Percentiles rank a stretch among this genome's conserved stretches.
Conservation (phyloP, 2,113 vertebrate genomes). For the Podarcis cretensis region DNA sequence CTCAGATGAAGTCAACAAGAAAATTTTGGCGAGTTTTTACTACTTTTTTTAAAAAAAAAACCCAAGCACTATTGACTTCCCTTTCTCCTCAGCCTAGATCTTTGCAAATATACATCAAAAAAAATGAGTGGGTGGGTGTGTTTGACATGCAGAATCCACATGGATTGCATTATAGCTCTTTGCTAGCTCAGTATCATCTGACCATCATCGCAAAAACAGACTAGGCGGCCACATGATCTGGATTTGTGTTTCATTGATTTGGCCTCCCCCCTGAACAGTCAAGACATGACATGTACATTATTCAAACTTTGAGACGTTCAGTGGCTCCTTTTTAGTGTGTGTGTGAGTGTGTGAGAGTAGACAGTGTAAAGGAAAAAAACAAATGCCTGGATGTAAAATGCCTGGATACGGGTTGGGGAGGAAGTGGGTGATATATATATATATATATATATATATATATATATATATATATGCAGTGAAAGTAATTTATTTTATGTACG, state of each 20-base stretch:
- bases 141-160: no score
- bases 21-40: conserved; percentile 53
- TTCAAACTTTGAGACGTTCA: conserved; percentile 30
- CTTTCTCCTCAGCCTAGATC: conserved; percentile 55
- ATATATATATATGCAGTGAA: conserved; percentile 76
- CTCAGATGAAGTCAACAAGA: conserved; percentile 35
- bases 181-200: neutral
- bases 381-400: conserved; percentile 84
- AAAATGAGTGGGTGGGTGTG: conserved; percentile 24
- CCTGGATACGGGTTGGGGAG: conserved; percentile 44
- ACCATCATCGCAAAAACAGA: conserved; percentile 22
- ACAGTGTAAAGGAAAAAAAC: conserved; percentile 83
- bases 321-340: conserved; percentile 38
- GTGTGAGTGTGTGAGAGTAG: conserved; percentile 73
- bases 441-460: no score
- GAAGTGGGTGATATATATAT: conserved; percentile 63
- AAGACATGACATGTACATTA: conserved; percentile 44
- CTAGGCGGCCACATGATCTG: conserved; percentile 34
- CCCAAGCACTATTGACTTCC: conserved; percentile 30
- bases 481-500: conserved; percentile 93
- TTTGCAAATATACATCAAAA: conserved; percentile 54
- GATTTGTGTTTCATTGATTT: conserved; percentile 55
- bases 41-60: conserved; percentile 13
- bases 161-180: conserved; percentile 30
- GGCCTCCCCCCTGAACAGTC: conserved; percentile 19